Conservation (phyloP, 2,888 invertebrate species). For the Herminia tarsipennalis region DNA sequence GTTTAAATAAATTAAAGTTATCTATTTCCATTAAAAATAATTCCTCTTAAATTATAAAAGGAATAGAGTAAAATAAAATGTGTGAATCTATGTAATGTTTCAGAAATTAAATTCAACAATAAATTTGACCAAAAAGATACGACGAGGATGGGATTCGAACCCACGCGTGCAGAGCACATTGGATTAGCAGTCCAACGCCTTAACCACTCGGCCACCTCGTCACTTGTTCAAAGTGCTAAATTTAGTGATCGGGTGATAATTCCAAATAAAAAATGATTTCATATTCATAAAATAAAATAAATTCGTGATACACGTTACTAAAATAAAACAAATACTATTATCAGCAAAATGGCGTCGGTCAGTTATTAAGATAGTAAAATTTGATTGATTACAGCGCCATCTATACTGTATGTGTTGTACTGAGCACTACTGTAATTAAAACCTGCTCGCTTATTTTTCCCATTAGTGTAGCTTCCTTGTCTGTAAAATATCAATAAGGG, state of each 20-base stretch:
- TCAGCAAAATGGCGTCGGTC: too few species aligned
- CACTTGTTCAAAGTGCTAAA: conserved; percentile 54
- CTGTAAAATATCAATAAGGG: too few species aligned
- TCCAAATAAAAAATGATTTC: not conserved
- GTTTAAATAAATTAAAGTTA: too few species aligned
- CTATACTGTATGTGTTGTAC: conserved; percentile 8
- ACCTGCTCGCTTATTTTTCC: too few species aligned
- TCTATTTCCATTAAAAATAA: too few species aligned
- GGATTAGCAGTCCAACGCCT: conserved; percentile 95
- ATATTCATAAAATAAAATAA: not conserved
- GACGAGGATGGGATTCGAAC: conserved; percentile 94
- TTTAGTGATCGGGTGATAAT: conserved; percentile 42
- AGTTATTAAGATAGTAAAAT: not conserved
- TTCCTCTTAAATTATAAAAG: too few species aligned
- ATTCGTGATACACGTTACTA: not conserved
- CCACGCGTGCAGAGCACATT: conserved; percentile 94
- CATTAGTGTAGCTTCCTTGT: too few species aligned
- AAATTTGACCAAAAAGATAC: conserved; percentile 56
- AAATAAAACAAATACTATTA: not conserved
- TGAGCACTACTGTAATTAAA: too few species aligned
- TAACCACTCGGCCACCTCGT: conserved; percentile 95
- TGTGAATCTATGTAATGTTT: too few species aligned
- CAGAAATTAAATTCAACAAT: not conserved
- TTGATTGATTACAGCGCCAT: conserved; percentile 21
- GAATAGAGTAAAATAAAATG: too few species aligned